Evolutionary conservation across 2,797 vertebrate species (phyloP).

Genomic region (Lateolabrax maculatus): DNA sequence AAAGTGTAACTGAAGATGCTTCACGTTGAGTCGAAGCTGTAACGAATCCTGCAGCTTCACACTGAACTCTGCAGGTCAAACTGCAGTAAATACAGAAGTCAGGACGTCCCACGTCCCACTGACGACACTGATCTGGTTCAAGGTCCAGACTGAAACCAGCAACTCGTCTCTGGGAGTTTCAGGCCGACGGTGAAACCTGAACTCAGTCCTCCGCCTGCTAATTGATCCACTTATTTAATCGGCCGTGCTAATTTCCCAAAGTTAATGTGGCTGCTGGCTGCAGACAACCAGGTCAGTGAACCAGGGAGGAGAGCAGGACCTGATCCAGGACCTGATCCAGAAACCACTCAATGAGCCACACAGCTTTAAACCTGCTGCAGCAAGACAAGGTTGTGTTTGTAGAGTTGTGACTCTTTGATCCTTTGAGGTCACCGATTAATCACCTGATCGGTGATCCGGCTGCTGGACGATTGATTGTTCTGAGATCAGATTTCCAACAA

Average conservation of each 20-base stretch:
- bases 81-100: too few relatives aligned
- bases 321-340: not conserved
- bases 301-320: not conserved
- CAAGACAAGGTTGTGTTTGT: too few relatives aligned
- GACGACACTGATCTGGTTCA: too few relatives aligned
- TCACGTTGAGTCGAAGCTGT: not conserved
- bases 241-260: constrained; percentile 9
- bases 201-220: not conserved
- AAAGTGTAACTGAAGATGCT: constrained; percentile 8
- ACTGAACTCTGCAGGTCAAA: too few relatives aligned
- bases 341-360: not conserved
- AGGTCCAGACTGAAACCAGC: too few relatives aligned
- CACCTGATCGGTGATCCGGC: too few relatives aligned
- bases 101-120: too few relatives aligned
- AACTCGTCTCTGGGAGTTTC: not conserved
- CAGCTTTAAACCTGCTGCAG: not conserved
- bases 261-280: constrained; percentile 5
- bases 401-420: too few relatives aligned
- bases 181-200: constrained; percentile 5
- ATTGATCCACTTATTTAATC: constrained; percentile 37
- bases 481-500: too few relatives aligned
- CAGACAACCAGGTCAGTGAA: constrained; percentile 14
- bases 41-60: too few relatives aligned
- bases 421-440: too few relatives aligned
- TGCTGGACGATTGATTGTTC: too few relatives aligned